Conservation (phyloP, 2,113 vertebrate species). For the Nesogale talazaci region DNA sequence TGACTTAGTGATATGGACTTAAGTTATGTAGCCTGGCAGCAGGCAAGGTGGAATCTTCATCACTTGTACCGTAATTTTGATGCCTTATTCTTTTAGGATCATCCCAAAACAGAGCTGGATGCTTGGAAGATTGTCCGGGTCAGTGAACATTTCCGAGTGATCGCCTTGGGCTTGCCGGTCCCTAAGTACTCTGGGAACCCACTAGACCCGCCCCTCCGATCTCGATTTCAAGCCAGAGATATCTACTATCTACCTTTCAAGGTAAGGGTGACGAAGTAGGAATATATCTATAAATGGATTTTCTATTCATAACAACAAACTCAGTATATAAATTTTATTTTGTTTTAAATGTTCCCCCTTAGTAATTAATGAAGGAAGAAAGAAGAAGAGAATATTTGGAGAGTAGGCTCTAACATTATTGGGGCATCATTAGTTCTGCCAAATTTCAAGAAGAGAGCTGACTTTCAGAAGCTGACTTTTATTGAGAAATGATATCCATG, state of each 20-base stretch:
- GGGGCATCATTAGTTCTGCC: constrained; percentile 23
- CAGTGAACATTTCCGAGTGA: constrained; percentile 98
- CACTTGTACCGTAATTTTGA: neutral
- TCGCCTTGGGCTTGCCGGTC: constrained; percentile 96
- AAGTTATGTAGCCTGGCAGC: neutral
- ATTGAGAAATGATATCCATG: neutral
- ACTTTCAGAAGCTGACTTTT: constrained; percentile 15
- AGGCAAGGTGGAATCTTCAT: neutral
- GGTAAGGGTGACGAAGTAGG: constrained; percentile 83
- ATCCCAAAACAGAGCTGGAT: constrained; percentile 94
- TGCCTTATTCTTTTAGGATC: constrained; percentile 88
- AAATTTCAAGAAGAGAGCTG: neutral
- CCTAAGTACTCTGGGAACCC: constrained; percentile 96
- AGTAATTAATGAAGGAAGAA: constrained; percentile 55
- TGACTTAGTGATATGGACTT: neutral
- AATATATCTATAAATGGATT: neutral
- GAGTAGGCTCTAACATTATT: constrained; percentile 30
- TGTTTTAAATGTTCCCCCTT: neutral
- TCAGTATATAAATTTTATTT: constrained; percentile 18
- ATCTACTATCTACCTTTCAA: constrained; percentile 96
- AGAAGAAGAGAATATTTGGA: constrained; percentile 32
- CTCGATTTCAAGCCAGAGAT: constrained; percentile 98
- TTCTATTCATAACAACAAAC: constrained; percentile 51
- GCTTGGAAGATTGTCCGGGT: constrained; percentile 97
- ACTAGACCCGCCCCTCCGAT: constrained; percentile 96